These are phyloP conservation scores for Saturnia pavonia DNA, from an alignment of 2,888 invertebrate genomes.

Conservation along the genomic window DNA sequence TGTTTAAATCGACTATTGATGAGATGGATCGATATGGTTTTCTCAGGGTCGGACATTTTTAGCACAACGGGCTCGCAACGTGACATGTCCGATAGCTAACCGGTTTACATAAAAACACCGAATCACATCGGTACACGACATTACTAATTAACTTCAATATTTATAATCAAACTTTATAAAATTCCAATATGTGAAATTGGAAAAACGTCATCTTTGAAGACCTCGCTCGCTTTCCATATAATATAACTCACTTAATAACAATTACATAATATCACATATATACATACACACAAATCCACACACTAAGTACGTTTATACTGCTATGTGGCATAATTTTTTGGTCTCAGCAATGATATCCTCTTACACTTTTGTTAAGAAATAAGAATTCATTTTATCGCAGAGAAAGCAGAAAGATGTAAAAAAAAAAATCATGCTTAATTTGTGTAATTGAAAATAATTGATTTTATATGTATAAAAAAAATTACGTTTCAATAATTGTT, in stretches of 20 bases:
- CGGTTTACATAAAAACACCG: background rate
- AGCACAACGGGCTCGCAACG: background rate
- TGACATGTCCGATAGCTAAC: no score
- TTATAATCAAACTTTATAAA: no score
- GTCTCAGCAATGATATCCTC: background rate
- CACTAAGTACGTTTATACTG: background rate
- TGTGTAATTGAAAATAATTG: no score
- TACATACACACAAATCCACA: background rate
- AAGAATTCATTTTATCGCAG: background rate
- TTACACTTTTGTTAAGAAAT: background rate
- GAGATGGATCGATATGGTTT: background rate
- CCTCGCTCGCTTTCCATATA: no score
- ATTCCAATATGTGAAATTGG: no score
- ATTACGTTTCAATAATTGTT: no score
- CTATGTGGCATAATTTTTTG: background rate
- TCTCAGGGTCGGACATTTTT: background rate
- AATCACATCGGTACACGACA: no score
- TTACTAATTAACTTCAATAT: no score
- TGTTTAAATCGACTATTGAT: background rate
- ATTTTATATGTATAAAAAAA: no score
- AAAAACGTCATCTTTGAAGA: no score
- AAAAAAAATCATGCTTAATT: background rate
- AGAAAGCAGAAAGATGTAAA: background rate
- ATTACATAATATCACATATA: background rate
- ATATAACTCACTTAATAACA: background rate